Evolutionary conservation across 1,140 invertebrate genomes (phyloP), one percentile per base, ranked within the genome.

Genomic region (Aethina tumida): DNA sequence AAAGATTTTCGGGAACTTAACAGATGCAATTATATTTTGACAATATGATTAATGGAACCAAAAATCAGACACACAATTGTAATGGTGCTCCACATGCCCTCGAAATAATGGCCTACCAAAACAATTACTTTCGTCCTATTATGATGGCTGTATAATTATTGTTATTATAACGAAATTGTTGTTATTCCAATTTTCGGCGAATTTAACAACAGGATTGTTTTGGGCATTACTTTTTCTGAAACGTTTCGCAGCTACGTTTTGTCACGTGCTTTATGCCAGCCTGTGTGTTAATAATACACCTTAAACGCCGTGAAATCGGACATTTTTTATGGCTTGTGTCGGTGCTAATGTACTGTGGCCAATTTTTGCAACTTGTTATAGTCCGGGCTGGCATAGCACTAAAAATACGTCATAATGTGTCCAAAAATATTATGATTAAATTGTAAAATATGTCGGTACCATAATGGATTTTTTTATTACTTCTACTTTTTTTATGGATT

Each of bases 1-100:
- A 27, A 34, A 3, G 39, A n/a, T n/a, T n/a, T n/a, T 21, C 16
- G 35, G 15, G 18, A 25, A 27, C 28, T 36, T 19, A 35, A 33
- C 39, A 19, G 22, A 38, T 31, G 41, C 39, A 50, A 50, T 50
- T 50, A 47, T 43, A 38, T 39, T 43, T 44, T 47, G 44, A 50
- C 44, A 50, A 50, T 47, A 47, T 50, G 47, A 50, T 50, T 47
- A 50, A 50, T 50, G 45, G 43, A 29, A n/a, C 28, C 33, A 26
- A 41, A 28, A 47, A 47, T 25, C 39, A 17, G 31, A 19, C 16
- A 41, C 41, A 24, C 41, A 45, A 47, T 15, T 40, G 25, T 35
- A 44, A 21, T 17, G 39, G 42, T 42, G 43, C 21, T 35, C 32
- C 9, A 26, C 19, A n/a, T 18, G 13, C 18, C 20, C 15, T 19